phyloP scores from a whole-genome alignment of 2,113 vertebrate genomes.

The Clarias batrachus region DNA sequence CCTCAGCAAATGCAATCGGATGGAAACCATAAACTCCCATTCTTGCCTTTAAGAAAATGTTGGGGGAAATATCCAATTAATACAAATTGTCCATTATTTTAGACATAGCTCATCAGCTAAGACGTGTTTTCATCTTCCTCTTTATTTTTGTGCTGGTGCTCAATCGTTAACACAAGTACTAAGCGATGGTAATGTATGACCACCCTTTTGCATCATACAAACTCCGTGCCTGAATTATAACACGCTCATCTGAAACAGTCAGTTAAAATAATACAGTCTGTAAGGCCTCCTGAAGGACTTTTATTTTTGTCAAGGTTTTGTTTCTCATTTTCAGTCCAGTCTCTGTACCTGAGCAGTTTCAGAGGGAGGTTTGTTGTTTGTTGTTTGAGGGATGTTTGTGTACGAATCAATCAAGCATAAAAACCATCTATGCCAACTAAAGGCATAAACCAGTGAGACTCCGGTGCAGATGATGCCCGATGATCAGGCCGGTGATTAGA shows the following conservation, averaged over 20 bases:
- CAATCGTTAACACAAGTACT: neutral
- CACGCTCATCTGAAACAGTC: neutral
- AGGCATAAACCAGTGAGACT: too few species aligned
- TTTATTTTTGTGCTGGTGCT: neutral
- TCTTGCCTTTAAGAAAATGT: neutral
- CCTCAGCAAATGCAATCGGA: neutral
- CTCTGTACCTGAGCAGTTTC: too few species aligned
- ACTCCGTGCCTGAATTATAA: neutral
- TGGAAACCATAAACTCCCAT: neutral
- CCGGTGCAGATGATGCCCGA: too few species aligned
- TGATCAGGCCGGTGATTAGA: too few species aligned
- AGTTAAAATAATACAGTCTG: neutral
- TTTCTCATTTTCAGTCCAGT: too few species aligned
- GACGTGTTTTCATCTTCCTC: neutral
- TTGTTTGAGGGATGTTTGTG: too few species aligned
- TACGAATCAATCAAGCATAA: too few species aligned
- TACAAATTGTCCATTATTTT: neutral
- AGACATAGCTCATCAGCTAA: neutral
- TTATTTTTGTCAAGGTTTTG: too few species aligned
- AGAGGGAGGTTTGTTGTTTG: too few species aligned
- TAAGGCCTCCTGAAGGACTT: neutral
- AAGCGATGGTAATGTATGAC: neutral
- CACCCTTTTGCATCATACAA: constrained; percentile 15
- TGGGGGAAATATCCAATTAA: constrained; percentile 8
- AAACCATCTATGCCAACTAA: too few species aligned